A percentile compares a stretch with the other conserved stretches of the same genome.
These are phyloP conservation scores for Siderastrea siderea DNA, from an alignment of 92 coral and sea anemone genomes.

Conservation along the genomic window DNA sequence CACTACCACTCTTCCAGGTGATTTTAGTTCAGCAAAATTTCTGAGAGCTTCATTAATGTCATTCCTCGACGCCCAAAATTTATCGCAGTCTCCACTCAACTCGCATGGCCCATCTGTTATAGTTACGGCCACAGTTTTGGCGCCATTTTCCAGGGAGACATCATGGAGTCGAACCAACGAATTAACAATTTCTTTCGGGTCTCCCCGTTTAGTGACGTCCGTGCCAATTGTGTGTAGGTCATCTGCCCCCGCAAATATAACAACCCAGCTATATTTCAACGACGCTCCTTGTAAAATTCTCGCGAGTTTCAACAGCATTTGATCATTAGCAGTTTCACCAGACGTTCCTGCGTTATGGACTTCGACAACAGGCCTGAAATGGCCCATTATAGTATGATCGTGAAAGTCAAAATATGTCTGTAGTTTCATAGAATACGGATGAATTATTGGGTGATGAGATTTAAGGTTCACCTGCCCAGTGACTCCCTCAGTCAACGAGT, in stretches of 20 bases:
- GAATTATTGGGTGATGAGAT: not conserved
- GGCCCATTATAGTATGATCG: slow-evolving; percentile 7
- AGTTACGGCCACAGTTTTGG: too few relatives aligned
- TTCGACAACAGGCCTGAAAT: slow-evolving; percentile 11
- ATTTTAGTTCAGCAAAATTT: too few relatives aligned
- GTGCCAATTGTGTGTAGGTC: slow-evolving; percentile 40
- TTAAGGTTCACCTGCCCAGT: too few relatives aligned
- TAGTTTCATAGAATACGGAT: slow-evolving; percentile 68
- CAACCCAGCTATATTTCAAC: slow-evolving; percentile 77
- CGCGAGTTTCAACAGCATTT: slow-evolving; percentile 24
- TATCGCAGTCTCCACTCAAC: too few relatives aligned
- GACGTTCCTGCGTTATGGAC: slow-evolving; percentile 62
- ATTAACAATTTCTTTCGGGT: too few relatives aligned
- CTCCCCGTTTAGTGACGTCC: too few relatives aligned
- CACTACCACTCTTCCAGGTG: too few relatives aligned
- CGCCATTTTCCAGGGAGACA: too few relatives aligned
- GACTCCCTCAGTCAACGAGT: slow-evolving; percentile 71
- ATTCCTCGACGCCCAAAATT: too few relatives aligned
- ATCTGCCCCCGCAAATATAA: slow-evolving; percentile 86
- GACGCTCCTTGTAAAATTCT: slow-evolving; percentile 16
- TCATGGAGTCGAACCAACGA: too few relatives aligned
- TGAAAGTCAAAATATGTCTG: slow-evolving; percentile 42
- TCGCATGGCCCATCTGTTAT: too few relatives aligned
- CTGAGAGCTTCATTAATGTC: too few relatives aligned
- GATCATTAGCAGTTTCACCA: slow-evolving; percentile 63